Percentiles rank a stretch among this genome's conserved stretches.
Evolutionary conservation across 2,888 invertebrate species (phyloP).

Genomic region (Parapristionchus giblindavisi): DNA sequence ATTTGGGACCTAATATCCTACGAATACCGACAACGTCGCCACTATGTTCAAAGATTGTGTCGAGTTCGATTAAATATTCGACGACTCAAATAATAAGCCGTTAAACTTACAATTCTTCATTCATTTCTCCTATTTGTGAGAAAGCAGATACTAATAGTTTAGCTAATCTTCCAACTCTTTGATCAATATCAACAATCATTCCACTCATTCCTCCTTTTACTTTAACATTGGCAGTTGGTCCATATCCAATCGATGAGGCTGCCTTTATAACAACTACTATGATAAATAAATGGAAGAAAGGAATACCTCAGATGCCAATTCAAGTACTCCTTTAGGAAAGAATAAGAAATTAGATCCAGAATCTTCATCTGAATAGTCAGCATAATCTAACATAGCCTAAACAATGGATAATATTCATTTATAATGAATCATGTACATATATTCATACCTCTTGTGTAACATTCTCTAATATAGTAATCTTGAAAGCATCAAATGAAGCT

Average conservation of each 20-base stretch:
- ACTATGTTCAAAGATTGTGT: too few relatives aligned
- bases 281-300: not conserved
- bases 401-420: not conserved
- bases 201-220: constrained; percentile 77
- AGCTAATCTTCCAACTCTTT: constrained; percentile 45
- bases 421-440: not conserved
- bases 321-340: constrained; percentile 36
- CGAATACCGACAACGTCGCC: not conserved
- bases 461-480: constrained; percentile 93
- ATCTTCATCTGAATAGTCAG: constrained; percentile 75
- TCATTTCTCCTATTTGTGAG: constrained; percentile 30
- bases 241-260: not conserved
- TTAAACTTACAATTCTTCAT: constrained; percentile 10
- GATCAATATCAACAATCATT: constrained; percentile 66
- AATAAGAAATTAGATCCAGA: constrained; percentile 81
- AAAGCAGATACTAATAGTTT: constrained; percentile 24
- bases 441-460: constrained; percentile 19
- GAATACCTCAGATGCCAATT: constrained; percentile 23
- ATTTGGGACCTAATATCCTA: not conserved
- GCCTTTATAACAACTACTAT: not conserved
- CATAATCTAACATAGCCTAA: constrained; percentile 9
- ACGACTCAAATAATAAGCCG: not conserved
- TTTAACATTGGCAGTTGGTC: constrained; percentile 1
- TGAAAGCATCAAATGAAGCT: constrained; percentile 81
- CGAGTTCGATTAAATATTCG: too few relatives aligned